These are phyloP conservation scores for Brienomyrus longianalis DNA, from an alignment of 2,113 vertebrate species.

Conservation along the genomic window DNA sequence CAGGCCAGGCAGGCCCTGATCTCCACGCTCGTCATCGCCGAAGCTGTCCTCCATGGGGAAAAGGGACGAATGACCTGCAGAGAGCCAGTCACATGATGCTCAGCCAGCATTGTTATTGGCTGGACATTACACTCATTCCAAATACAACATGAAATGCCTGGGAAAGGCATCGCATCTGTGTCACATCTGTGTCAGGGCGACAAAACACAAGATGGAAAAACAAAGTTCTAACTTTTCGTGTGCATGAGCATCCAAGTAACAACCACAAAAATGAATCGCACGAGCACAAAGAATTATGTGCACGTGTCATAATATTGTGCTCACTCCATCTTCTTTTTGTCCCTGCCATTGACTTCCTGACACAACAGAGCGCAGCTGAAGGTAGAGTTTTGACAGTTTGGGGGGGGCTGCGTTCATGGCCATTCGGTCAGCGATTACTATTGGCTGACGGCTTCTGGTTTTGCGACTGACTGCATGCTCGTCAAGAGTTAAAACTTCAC, in stretches of 20 bases:
- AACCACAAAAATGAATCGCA: not conserved
- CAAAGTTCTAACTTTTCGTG: not conserved
- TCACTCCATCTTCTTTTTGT: not conserved
- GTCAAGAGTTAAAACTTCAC: not conserved
- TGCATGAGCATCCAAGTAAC: not conserved
- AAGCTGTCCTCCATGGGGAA: slow-evolving; percentile 99
- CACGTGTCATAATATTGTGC: not conserved
- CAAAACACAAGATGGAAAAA: not conserved
- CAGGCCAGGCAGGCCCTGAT: slow-evolving; percentile 82
- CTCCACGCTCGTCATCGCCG: slow-evolving; percentile 89
- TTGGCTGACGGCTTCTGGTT: not conserved
- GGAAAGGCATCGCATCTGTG: not conserved
- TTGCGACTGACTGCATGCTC: not conserved
- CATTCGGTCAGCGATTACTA: not conserved
- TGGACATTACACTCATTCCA: not conserved
- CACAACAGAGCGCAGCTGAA: no score
- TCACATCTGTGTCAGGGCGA: not conserved
- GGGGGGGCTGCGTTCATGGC: not conserved
- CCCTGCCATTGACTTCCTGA: not conserved
- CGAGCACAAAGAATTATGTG: not conserved
- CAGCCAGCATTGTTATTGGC: not conserved
- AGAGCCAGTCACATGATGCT: not conserved
- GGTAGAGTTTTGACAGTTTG: not conserved
- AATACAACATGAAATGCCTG: not conserved
- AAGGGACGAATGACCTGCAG: slow-evolving; percentile 87